Evolutionary conservation across 1,140 invertebrate species (phyloP).

Genomic region (Periplaneta americana): DNA sequence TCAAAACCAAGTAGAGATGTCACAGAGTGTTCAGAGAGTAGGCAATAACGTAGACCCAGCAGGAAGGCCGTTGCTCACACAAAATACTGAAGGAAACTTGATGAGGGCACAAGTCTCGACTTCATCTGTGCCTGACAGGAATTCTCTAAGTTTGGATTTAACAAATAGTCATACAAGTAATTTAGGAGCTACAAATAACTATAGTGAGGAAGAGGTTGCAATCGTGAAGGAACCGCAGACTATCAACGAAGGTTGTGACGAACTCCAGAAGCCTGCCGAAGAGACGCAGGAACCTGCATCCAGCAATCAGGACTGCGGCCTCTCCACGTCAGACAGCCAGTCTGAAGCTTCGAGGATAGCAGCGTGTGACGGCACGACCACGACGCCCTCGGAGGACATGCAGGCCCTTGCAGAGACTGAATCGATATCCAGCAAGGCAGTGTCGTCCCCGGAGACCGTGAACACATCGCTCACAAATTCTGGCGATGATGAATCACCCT

Average conservation of each 20-base stretch:
- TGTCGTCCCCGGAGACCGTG: background rate
- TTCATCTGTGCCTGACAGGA: background rate
- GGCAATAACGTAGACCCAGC: background rate
- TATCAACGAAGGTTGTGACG: too few species aligned
- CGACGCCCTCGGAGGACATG: background rate
- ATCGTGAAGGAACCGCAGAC: background rate
- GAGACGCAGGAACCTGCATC: background rate
- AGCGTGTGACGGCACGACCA: background rate
- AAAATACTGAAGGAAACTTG: background rate
- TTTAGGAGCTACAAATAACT: background rate
- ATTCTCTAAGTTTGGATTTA: background rate
- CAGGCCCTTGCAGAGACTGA: background rate
- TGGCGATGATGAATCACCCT: slow-evolving; percentile 39
- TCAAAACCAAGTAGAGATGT: background rate
- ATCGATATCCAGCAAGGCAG: background rate
- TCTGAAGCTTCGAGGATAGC: background rate
- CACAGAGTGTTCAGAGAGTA: background rate
- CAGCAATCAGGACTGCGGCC: background rate
- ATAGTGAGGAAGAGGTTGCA: background rate
- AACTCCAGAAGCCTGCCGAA: background rate
- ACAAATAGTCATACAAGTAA: slow-evolving; percentile 3
- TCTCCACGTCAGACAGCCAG: background rate
- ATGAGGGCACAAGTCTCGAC: background rate
- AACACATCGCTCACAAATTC: slow-evolving; percentile 41
- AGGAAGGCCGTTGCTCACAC: background rate